Percentiles rank a stretch among this genome's conserved stretches.
phyloP scores from a whole-genome alignment of 1,140 invertebrate genomes.

The Lepidurus arcticus region DNA sequence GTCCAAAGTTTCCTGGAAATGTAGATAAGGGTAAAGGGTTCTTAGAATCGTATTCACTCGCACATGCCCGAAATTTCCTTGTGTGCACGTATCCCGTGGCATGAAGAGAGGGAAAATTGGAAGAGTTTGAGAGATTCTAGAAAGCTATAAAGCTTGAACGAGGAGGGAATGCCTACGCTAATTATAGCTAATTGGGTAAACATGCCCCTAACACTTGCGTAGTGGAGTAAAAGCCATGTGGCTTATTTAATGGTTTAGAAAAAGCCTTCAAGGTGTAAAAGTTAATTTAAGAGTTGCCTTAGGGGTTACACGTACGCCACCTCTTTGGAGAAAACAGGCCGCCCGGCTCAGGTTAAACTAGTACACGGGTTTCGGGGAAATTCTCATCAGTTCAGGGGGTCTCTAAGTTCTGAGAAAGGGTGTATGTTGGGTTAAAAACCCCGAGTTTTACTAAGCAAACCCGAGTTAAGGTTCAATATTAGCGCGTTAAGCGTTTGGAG shows the following conservation, averaged over 20 bases:
- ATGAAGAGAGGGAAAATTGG: not conserved
- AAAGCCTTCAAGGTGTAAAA: not conserved
- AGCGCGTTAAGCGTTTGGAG: not conserved
- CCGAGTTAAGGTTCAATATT: not conserved
- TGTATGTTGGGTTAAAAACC: not conserved
- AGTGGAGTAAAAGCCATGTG: too few species aligned
- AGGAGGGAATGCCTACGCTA: too few species aligned
- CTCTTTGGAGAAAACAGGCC: not conserved
- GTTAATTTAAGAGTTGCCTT: not conserved
- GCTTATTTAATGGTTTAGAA: not conserved
- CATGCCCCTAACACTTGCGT: too few species aligned
- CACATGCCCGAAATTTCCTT: not conserved
- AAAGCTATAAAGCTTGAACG: not conserved
- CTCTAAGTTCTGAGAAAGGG: not conserved
- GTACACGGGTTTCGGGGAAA: not conserved
- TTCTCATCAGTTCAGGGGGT: not conserved
- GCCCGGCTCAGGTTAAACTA: not conserved
- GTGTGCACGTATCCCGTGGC: not conserved
- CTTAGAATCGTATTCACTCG: not conserved
- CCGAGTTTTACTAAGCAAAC: not conserved
- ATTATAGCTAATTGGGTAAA: too few species aligned
- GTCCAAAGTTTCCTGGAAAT: not conserved
- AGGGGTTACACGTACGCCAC: slow-evolving; percentile 8
- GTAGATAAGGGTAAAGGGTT: not conserved
- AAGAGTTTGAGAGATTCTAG: not conserved